These are phyloP conservation scores for Catamblyrhynchus diadema DNA, from an alignment of 2,797 vertebrate genomes.

Conservation along the genomic window DNA sequence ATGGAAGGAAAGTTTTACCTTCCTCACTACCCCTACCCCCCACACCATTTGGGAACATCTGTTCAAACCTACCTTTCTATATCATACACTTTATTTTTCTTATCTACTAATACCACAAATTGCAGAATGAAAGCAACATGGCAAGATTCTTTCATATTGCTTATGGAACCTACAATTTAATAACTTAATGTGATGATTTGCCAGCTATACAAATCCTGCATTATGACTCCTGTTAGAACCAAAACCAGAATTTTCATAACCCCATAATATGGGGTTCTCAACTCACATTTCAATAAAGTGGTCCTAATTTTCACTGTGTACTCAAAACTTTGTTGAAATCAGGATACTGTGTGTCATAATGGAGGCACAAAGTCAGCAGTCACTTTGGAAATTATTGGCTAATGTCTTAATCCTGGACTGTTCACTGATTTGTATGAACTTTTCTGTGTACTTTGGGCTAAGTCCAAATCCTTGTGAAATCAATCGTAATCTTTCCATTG, in stretches of 20 bases:
- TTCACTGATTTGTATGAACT: slow-evolving; percentile 55
- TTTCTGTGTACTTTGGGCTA: slow-evolving; percentile 40
- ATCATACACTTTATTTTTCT: slow-evolving; percentile 38
- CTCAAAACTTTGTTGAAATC: slow-evolving; percentile 41
- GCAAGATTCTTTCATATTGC: neutral
- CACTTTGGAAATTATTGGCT: slow-evolving; percentile 60
- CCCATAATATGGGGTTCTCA: neutral
- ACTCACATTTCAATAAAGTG: slow-evolving; percentile 37
- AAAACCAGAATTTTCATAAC: slow-evolving; percentile 10
- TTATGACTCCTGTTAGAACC: neutral
- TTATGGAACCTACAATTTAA: slow-evolving; percentile 5
- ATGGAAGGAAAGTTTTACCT: slow-evolving; percentile 69
- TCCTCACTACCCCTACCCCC: neutral
- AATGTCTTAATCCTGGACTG: slow-evolving; percentile 60
- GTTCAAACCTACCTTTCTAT: slow-evolving; percentile 33
- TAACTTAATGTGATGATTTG: slow-evolving; percentile 33
- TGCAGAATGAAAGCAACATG: neutral
- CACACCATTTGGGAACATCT: slow-evolving; percentile 61
- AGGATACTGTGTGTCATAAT: slow-evolving; percentile 15
- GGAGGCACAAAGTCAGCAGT: slow-evolving; percentile 48
- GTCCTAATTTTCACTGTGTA: slow-evolving; percentile 22
- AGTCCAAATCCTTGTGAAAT: slow-evolving; percentile 49
- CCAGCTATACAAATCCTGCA: neutral
- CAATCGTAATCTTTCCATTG: slow-evolving; percentile 49
- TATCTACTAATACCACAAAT: slow-evolving; percentile 37